Evolutionary conservation across 2,113 vertebrate species (phyloP).

Genomic region (Cyanoliseus patagonus): DNA sequence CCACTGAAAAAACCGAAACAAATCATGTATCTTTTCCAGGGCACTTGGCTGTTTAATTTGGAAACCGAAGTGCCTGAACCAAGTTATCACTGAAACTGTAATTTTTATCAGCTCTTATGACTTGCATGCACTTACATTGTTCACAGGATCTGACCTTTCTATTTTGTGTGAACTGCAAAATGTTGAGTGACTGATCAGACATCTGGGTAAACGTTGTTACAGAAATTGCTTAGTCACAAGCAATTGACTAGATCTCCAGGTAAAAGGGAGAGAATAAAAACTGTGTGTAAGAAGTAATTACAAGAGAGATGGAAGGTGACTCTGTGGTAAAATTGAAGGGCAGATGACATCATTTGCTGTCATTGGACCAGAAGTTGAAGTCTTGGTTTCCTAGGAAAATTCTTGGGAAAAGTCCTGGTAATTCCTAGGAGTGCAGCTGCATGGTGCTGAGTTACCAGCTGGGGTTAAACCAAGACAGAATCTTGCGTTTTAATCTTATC

Average conservation of each 20-base stretch:
- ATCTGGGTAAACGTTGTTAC: neutral
- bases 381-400: neutral
- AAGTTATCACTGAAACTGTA: neutral
- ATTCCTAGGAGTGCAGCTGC: neutral
- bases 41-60: neutral
- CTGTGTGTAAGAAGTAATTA: neutral
- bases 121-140: neutral
- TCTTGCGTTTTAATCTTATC: neutral
- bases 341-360: neutral
- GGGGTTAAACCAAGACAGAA: neutral
- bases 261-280: neutral
- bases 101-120: neutral
- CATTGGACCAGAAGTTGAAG: neutral
- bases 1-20: neutral
- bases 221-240: neutral
- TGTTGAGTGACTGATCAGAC: neutral
- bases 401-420: neutral
- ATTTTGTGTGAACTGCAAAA: neutral
- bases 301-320: neutral
- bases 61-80: neutral
- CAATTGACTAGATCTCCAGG: neutral
- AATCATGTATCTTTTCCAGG: neutral
- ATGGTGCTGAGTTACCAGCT: neutral
- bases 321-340: neutral
- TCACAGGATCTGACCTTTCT: neutral